A percentile compares a stretch with the other conserved stretches of the same genome.
Evolutionary conservation across 1,140 invertebrate genomes (phyloP).

Genomic region (Periplaneta americana): DNA sequence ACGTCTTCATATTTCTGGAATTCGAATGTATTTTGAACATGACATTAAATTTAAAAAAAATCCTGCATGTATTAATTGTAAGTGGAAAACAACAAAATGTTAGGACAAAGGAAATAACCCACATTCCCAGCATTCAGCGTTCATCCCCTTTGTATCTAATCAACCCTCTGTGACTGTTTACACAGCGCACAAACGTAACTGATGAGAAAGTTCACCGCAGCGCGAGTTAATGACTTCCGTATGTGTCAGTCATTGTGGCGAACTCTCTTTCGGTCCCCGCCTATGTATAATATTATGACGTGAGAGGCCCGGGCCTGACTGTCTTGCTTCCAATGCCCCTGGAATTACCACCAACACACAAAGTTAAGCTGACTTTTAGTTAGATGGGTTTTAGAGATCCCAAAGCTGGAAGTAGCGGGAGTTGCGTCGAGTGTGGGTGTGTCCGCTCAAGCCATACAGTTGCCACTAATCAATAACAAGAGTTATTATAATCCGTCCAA

Average conservation of each 20-base stretch:
- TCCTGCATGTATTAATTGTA: no score
- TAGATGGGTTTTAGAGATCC: background rate
- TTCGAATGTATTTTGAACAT: no score
- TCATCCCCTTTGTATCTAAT: background rate
- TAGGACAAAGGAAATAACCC: background rate
- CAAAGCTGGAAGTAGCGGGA: background rate
- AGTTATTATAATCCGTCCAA: background rate
- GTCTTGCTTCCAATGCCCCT: background rate
- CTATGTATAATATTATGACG: background rate
- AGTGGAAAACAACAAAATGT: background rate
- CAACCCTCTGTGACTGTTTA: background rate
- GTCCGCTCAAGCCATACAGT: background rate
- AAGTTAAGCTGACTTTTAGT: background rate
- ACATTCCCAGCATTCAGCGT: no score
- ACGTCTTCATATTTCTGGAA: no score
- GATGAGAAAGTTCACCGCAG: background rate
- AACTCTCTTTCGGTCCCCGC: background rate
- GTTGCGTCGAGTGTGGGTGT: background rate
- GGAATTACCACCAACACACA: background rate
- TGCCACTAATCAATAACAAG: background rate
- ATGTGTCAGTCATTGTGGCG: background rate
- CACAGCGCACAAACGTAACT: background rate
- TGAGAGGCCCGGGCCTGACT: background rate
- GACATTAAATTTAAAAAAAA: no score
- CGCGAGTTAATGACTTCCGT: background rate